Conservation (phyloP, 2,888 invertebrate species). For the Trissonchulus sp. region DNA sequence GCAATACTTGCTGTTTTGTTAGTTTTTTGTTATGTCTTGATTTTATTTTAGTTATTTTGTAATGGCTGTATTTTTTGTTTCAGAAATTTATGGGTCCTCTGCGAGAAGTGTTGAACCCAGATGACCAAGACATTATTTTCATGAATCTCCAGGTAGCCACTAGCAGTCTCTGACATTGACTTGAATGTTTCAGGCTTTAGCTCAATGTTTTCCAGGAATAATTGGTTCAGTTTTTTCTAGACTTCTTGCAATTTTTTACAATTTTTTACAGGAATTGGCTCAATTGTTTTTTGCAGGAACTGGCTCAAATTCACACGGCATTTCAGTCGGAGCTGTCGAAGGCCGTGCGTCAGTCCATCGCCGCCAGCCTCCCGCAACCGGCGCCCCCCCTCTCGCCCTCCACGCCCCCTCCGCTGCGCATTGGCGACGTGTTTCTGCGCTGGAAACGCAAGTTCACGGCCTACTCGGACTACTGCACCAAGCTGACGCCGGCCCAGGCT, state of each 20-base stretch:
- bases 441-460: conserved; percentile 83
- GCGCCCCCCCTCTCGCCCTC: conserved; percentile 31
- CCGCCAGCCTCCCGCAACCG: background rate
- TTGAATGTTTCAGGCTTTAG: no score
- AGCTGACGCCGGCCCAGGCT: conserved; percentile 79
- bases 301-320: conserved; percentile 76
- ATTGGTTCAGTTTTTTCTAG: conserved; percentile 24
- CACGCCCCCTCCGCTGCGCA: conserved; percentile 42
- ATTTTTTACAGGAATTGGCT: conserved; percentile 65
- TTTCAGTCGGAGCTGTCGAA: conserved; percentile 73
- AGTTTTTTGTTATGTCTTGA: no score
- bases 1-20: no score
- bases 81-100: conserved; percentile 59
- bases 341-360: conserved; percentile 54
- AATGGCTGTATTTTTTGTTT: conserved; percentile 31
- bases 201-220: no score
- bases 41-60: no score
- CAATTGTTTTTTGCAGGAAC: conserved; percentile 61
- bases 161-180: no score
- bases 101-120: conserved; percentile 64
- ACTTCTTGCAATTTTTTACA: conserved; percentile 7
- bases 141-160: conserved; percentile 77
- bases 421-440: conserved; percentile 78
- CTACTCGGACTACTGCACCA: conserved; percentile 93
- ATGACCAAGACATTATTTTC: conserved; percentile 74